phyloP scores from a whole-genome alignment of 2,113 vertebrate genomes.

The Sander vitreus region DNA sequence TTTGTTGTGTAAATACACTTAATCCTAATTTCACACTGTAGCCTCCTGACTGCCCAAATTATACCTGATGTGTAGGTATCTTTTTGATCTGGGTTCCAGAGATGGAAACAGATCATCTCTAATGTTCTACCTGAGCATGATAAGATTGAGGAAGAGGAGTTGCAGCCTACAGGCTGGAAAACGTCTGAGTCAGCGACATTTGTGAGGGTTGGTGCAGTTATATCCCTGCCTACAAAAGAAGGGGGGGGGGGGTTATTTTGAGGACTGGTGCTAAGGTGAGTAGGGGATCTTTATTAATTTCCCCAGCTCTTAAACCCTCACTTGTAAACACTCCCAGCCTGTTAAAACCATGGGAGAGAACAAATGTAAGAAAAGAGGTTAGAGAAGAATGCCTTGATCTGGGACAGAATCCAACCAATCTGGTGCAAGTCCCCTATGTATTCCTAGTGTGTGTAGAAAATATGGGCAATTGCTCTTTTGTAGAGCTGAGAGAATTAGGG shows the following conservation, averaged over 20 bases:
- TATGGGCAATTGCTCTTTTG: constrained; percentile 38
- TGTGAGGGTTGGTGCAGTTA: constrained; percentile 39
- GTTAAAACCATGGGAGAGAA: constrained; percentile 5
- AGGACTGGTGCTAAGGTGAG: constrained; percentile 20
- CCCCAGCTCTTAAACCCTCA: constrained; percentile 9
- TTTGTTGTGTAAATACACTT: constrained; percentile 9
- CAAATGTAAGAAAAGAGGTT: not conserved
- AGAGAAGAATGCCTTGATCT: constrained; percentile 31
- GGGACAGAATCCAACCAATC: constrained; percentile 22
- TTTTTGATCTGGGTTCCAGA: constrained; percentile 31
- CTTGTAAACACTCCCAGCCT: not conserved
- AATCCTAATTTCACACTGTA: constrained; percentile 12
- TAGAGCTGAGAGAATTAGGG: constrained; percentile 36
- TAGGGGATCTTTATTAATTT: constrained; percentile 11
- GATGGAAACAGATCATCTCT: constrained; percentile 42
- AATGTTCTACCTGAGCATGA: constrained; percentile 44
- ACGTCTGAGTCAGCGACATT: constrained; percentile 21
- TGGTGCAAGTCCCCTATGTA: constrained; percentile 17
- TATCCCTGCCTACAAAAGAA: constrained; percentile 15
- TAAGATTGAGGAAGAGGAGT: constrained; percentile 27
- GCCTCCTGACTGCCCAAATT: constrained; percentile 10
- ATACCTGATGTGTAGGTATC: constrained; percentile 8
- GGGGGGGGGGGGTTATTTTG: constrained; percentile 20
- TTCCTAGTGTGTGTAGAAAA: constrained; percentile 32
- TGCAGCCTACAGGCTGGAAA: constrained; percentile 27